These are phyloP conservation scores for Tetraneura akinire DNA, from an alignment of 1,140 invertebrate genomes.

Conservation along the genomic window DNA sequence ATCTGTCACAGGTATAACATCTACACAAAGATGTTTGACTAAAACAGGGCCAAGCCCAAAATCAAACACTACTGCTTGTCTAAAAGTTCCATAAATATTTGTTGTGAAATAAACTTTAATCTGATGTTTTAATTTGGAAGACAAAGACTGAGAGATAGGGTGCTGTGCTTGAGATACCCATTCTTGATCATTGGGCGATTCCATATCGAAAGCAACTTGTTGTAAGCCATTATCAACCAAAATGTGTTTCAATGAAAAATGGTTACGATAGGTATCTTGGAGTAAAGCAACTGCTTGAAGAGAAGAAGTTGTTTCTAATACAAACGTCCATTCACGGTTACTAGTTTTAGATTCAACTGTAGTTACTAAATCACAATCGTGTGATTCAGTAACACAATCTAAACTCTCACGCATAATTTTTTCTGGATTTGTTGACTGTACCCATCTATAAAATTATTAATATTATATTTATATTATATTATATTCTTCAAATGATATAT, in stretches of 20 bases:
- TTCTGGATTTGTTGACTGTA: constrained; percentile 64
- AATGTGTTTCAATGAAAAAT: constrained; percentile 65
- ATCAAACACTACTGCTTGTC: constrained; percentile 78
- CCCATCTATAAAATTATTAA: constrained; percentile 59
- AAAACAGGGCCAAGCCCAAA: constrained; percentile 73
- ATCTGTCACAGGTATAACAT: constrained; percentile 73
- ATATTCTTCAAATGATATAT: constrained; percentile 54
- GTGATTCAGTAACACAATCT: constrained; percentile 65
- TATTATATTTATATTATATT: no score
- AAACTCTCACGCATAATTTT: constrained; percentile 65
- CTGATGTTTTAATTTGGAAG: constrained; percentile 61
- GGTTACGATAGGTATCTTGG: constrained; percentile 71
- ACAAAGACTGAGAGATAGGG: constrained; percentile 35
- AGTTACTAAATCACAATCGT: constrained; percentile 66
- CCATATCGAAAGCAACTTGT: constrained; percentile 53
- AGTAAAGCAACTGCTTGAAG: constrained; percentile 70
- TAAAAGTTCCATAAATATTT: constrained; percentile 77
- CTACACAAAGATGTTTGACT: constrained; percentile 73
- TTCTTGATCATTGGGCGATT: constrained; percentile 62
- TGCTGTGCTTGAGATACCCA: constrained; percentile 60
- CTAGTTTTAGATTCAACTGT: constrained; percentile 70
- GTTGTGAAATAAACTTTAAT: constrained; percentile 73
- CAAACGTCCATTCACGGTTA: constrained; percentile 70
- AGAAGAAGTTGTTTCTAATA: constrained; percentile 60
- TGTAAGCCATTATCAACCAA: constrained; percentile 47